These are phyloP conservation scores for Chlamydotis undulata DNA, from an alignment of 2,113 vertebrate genomes.

Conservation along the genomic window DNA sequence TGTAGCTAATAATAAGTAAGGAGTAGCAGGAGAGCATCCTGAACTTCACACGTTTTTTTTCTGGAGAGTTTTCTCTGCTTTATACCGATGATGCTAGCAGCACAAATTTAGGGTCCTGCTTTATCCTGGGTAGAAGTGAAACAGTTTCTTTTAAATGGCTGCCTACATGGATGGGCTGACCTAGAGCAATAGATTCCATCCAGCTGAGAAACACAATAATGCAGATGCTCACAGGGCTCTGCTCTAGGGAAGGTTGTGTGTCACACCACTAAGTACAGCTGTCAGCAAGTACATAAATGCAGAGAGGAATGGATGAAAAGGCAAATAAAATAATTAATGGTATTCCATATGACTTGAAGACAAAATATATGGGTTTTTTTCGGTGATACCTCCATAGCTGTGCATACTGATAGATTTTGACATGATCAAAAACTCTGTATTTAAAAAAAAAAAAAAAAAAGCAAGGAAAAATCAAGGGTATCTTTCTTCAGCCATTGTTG, in stretches of 20 bases:
- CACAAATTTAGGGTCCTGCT: neutral
- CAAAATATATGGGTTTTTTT: neutral
- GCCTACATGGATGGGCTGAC: neutral
- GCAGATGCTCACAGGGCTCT: neutral
- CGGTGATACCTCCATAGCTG: neutral
- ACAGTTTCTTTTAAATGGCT: slow-evolving; percentile 18
- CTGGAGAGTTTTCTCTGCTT: neutral
- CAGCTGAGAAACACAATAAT: slow-evolving; percentile 17
- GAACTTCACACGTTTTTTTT: neutral
- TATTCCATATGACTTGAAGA: neutral
- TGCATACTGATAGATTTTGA: neutral
- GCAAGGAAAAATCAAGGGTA: neutral
- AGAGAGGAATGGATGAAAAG: neutral
- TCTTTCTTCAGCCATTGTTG: neutral
- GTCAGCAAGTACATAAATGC: neutral
- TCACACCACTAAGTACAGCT: slow-evolving; percentile 8
- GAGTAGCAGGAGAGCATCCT: neutral
- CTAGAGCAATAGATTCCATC: slow-evolving; percentile 18
- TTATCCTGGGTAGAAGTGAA: neutral
- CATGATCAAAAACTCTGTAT: neutral
- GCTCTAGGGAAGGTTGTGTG: slow-evolving; percentile 24
- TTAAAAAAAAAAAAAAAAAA: neutral
- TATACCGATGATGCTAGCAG: neutral
- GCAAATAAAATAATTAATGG: slow-evolving; percentile 22
- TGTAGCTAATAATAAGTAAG: neutral